phyloP scores from a whole-genome alignment of 2,797 vertebrate genomes.

The Myotis planiceps region DNA sequence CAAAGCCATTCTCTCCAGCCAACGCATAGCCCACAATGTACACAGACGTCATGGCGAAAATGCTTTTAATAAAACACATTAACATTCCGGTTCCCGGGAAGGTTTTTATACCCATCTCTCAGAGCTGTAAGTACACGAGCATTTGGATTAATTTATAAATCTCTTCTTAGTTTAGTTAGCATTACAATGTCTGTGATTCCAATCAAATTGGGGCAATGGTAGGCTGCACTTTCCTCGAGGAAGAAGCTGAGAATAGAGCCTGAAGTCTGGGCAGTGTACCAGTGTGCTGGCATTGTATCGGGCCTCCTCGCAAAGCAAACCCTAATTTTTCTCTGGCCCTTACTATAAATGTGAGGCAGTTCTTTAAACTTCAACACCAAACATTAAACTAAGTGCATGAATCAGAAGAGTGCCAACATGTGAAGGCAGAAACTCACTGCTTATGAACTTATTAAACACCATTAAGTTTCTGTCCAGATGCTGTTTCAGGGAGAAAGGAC shows the following conservation, averaged over 20 bases:
- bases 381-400: not conserved
- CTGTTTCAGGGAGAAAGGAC: not conserved
- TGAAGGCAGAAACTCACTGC: not conserved
- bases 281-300: not conserved
- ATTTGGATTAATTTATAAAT: not conserved
- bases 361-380: slow-evolving; percentile 20
- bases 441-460: slow-evolving; percentile 13
- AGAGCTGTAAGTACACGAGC: not conserved
- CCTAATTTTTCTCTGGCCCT: not conserved
- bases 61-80: not conserved
- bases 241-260: not conserved
- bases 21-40: not conserved
- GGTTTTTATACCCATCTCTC: not conserved
- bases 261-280: not conserved
- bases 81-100: not conserved
- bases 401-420: not conserved
- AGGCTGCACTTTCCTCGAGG: not conserved
- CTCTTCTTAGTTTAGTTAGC: not conserved
- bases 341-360: not conserved
- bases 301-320: not conserved
- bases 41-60: not conserved
- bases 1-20: not conserved
- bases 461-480: slow-evolving; percentile 18
- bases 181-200: not conserved
- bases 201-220: not conserved